These are phyloP conservation scores for Dipodomys ordii DNA, from an alignment of 2,113 vertebrate genomes.

Conservation along the genomic window DNA sequence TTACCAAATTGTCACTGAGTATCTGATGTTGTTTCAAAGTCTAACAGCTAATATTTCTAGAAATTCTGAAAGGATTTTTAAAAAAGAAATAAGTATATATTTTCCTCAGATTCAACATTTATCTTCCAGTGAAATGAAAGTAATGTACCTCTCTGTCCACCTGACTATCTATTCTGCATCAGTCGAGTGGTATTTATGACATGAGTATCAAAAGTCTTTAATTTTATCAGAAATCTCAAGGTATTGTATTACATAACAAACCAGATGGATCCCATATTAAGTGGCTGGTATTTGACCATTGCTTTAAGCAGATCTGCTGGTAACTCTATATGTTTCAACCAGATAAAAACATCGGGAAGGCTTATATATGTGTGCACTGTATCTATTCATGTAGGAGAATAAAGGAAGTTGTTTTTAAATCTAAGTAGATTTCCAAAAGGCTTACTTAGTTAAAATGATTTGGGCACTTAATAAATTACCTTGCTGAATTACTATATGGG, in stretches of 20 bases:
- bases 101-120: neutral
- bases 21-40: neutral
- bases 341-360: neutral
- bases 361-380: neutral
- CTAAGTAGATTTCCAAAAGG: constrained; percentile 36
- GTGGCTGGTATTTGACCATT: neutral
- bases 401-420: constrained; percentile 13
- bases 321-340: neutral
- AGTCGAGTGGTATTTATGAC: neutral
- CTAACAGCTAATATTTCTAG: neutral
- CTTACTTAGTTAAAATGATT: neutral
- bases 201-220: neutral
- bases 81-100: neutral
- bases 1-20: neutral
- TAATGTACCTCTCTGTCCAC: neutral
- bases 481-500: neutral
- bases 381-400: neutral
- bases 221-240: neutral
- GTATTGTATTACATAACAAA: too few species aligned
- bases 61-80: constrained; percentile 1
- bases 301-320: neutral
- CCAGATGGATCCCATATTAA: neutral
- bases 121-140: neutral
- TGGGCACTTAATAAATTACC: neutral
- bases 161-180: neutral